Evolutionary conservation across 53 echinoderm and acorn worm genomes (phyloP).

Genomic region (Antedon mediterranea): DNA sequence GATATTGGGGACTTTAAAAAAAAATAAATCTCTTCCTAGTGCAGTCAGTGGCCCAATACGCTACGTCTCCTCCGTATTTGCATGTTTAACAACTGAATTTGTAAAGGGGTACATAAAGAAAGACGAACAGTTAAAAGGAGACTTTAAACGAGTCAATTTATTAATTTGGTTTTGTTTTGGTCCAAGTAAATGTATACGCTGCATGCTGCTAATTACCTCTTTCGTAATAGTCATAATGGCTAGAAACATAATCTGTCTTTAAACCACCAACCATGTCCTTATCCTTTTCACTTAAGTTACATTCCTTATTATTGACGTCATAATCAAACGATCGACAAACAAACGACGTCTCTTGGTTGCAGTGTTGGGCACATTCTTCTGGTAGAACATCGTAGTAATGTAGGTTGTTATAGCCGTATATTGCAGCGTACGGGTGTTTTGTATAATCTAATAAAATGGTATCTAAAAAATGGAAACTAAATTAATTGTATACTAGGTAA

Average conservation of each 20-base stretch:
- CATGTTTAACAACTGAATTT: no score
- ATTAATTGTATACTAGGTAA: no score
- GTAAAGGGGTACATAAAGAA: no score
- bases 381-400: neutral
- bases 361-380: neutral
- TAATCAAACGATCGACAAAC: conserved; percentile 7
- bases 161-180: no score
- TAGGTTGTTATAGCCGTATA: conserved; percentile 37
- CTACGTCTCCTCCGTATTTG: no score
- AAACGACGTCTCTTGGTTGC: neutral
- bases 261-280: neutral
- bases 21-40: no score
- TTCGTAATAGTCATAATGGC: neutral
- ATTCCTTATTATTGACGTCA: neutral
- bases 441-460: conserved; percentile 31
- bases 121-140: no score
- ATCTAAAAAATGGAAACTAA: neutral
- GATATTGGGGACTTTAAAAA: no score
- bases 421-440: conserved; percentile 31
- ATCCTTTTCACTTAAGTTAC: neutral
- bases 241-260: neutral
- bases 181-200: no score
- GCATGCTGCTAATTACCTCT: neutral
- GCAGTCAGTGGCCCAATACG: no score
- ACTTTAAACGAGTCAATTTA: no score